Base-by-base conservation (phyloP, 2,113 vertebrate species). In the Oreochromis spilurus region DNA sequence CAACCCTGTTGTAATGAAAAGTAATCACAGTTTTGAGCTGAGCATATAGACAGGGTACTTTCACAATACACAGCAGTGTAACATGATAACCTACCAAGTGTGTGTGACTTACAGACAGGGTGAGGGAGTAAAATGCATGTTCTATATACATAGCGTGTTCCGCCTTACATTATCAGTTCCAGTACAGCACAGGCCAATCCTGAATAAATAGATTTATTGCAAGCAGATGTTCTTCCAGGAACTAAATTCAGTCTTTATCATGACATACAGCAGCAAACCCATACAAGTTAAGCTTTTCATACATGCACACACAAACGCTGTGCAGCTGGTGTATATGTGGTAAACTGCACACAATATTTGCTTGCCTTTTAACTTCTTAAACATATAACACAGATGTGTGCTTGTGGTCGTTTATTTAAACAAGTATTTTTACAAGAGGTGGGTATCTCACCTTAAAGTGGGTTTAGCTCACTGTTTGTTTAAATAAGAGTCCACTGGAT, bases 11-110 rank as follows among this genome's bases (percentile, higher is more conserved):
- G 89, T 85, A 91, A 94, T 94, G 90, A 94, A 95, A 95, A 94
- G 94, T 92, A 95, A 94, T 93, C 91, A 92, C 67, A 90, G 88
- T 92, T 94, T 89, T 62, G 84, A 89, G 90, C 60, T 84, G 89
- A 48, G 83, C 85, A 82, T 87, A 87, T 85, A 87, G 75, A 91
- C 88, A 53, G 10, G 43, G 34, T 9, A 34, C 80, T 85, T 82
- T 88, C 53, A 89, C 48, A 88, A 89, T 65, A 83, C 55, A 90
- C 58, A 81, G 21, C 14, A 13, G 72, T 89, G 84, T 50, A 79
- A 88, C 21, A 21, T 10, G 82, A 88, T 81, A 50, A 83, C 55
- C 43, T 83, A 48, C 29, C 21, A 72, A 48, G 16, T 90, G 17
- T 40, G 53, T 79, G 86, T 67, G 52, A 85, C 55, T 85, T 84